These are phyloP conservation scores for Odocoileus hemionus DNA, from an alignment of 2,113 vertebrate species.

Conservation along the genomic window DNA sequence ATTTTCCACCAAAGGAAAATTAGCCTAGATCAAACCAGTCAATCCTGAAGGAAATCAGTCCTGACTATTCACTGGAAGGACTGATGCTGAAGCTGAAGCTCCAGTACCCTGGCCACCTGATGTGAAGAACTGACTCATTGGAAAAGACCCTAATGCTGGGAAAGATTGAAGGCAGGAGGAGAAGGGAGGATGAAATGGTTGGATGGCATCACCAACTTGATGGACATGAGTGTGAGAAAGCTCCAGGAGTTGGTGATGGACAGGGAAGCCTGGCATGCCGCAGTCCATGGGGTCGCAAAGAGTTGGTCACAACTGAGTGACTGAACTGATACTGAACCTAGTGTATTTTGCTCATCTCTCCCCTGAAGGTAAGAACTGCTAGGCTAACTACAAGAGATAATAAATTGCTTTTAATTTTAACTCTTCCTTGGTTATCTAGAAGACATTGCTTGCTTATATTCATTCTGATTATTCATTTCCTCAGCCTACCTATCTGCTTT, in stretches of 20 bases:
- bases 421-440: neutral
- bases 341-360: neutral
- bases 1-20: neutral
- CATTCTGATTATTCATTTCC: neutral
- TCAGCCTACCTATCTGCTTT: neutral
- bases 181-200: neutral
- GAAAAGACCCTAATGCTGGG: neutral
- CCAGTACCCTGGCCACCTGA: neutral
- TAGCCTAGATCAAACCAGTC: neutral
- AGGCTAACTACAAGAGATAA: neutral
- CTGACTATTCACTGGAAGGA: neutral
- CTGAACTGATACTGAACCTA: neutral
- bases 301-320: neutral
- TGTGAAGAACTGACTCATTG: neutral
- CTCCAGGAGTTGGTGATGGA: neutral
- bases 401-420: neutral
- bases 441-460: neutral
- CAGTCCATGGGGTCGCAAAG: fast-evolving
- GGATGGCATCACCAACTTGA: neutral
- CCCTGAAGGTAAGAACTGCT: neutral
- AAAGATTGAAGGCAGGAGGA: neutral
- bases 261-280: neutral
- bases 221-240: neutral
- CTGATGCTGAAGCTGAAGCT: neutral
- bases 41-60: neutral